phyloP scores from a whole-genome alignment of 2,113 vertebrate genomes.

The Brachirus orientalis region DNA sequence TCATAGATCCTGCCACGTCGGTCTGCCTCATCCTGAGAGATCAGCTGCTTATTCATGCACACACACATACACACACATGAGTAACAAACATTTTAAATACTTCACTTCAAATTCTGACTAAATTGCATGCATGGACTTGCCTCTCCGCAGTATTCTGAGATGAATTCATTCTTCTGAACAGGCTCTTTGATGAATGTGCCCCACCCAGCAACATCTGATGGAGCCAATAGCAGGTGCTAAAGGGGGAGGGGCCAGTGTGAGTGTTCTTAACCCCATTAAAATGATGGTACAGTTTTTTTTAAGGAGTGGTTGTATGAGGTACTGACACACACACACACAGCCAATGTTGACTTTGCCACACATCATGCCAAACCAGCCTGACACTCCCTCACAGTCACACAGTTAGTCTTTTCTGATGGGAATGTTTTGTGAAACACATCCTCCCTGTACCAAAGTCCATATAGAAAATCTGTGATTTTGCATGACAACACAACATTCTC shows the following conservation, averaged over 20 bases:
- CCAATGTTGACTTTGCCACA: too few relatives aligned
- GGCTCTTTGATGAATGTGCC: conserved; percentile 98
- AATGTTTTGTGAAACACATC: too few relatives aligned
- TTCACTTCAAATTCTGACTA: not conserved
- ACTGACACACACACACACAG: too few relatives aligned
- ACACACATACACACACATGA: conserved; percentile 1
- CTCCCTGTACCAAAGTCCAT: too few relatives aligned
- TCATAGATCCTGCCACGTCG: conserved; percentile 97
- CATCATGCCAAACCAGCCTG: too few relatives aligned
- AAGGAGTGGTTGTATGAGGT: too few relatives aligned
- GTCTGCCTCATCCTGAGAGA: conserved; percentile 98
- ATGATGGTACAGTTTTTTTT: too few relatives aligned
- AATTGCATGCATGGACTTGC: conserved; percentile 73
- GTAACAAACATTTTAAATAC: not conserved
- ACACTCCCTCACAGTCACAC: too few relatives aligned
- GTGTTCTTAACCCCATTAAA: not conserved
- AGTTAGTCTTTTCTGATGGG: too few relatives aligned
- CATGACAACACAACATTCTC: too few relatives aligned
- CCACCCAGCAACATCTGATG: conserved; percentile 97
- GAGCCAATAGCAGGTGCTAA: conserved; percentile 94
- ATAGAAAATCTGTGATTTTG: too few relatives aligned
- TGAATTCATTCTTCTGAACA: conserved; percentile 99
- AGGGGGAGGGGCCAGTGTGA: not conserved
- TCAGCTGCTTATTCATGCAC: conserved; percentile 84
- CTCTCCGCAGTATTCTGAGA: conserved; percentile 98